A percentile compares a stretch with the other conserved stretches of the same genome.
phyloP scores from a whole-genome alignment of 2,113 vertebrate genomes.

The Tetrao urogallus region DNA sequence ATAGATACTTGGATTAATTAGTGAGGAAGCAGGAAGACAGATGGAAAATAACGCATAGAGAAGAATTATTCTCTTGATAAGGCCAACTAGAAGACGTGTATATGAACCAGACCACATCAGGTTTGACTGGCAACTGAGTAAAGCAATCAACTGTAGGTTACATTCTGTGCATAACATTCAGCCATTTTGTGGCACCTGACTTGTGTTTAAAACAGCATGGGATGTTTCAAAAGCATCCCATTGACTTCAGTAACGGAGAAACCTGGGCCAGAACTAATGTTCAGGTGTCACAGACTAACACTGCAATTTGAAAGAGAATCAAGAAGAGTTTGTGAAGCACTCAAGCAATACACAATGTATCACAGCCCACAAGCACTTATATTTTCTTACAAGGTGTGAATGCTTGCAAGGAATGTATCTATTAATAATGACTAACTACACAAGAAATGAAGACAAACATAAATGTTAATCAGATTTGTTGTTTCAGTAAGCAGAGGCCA shows the following conservation, averaged over 20 bases:
- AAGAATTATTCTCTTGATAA: background rate
- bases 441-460: background rate
- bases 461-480: background rate
- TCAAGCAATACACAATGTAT: background rate
- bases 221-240: background rate
- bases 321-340: background rate
- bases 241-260: background rate
- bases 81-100: background rate
- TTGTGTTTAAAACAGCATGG: background rate
- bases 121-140: background rate
- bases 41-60: background rate
- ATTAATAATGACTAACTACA: conserved; percentile 4
- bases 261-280: background rate
- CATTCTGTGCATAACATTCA: conserved; percentile 23
- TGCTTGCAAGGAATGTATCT: background rate
- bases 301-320: background rate
- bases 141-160: background rate
- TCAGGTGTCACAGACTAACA: background rate
- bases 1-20: background rate
- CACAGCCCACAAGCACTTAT: rapidly evolving
- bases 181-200: conserved; percentile 46
- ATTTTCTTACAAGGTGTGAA: background rate
- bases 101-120: background rate
- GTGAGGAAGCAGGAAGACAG: conserved; percentile 19
- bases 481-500: background rate